Conservation (phyloP, 2,113 vertebrate genomes). For the Sisor rabdophorus region DNA sequence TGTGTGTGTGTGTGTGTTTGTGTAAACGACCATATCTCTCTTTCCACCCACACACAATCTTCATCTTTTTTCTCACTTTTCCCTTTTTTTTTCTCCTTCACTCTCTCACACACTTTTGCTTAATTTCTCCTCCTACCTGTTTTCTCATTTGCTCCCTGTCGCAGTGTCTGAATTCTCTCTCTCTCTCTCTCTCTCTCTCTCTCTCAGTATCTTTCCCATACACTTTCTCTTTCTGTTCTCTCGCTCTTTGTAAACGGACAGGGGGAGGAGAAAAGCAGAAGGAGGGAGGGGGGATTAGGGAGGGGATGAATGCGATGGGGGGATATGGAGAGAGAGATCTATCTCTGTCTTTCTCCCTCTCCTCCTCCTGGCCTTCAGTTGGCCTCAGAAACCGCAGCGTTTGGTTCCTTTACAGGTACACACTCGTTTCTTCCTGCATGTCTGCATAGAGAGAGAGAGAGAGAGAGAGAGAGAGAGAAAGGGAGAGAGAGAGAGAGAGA, state of each 20-base stretch:
- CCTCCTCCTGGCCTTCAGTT: conserved; percentile 86
- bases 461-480: conserved; percentile 23
- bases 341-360: conserved; percentile 72
- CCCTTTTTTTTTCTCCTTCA: conserved; percentile 13
- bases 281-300: conserved; percentile 55
- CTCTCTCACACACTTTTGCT: conserved; percentile 42
- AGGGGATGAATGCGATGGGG: conserved; percentile 74
- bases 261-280: conserved; percentile 35
- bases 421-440: conserved; percentile 72
- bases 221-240: conserved; percentile 35
- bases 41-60: conserved; percentile 38
- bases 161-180: conserved; percentile 45
- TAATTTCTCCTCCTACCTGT: conserved; percentile 33
- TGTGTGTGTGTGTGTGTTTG: too few species aligned
- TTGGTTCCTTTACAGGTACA: conserved; percentile 96
- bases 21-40: conserved; percentile 13
- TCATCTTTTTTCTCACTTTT: conserved; percentile 12
- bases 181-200: conserved; percentile 49
- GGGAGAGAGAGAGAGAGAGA: conserved; percentile 49
- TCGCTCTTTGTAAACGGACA: conserved; percentile 7
- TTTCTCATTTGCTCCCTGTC: conserved; percentile 50
- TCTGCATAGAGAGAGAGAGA: conserved; percentile 73
- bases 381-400: conserved; percentile 89
- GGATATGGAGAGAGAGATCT: conserved; percentile 73
- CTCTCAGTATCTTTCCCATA: conserved; percentile 39